phyloP scores from a whole-genome alignment of 2,888 invertebrate genomes.

The Scotopteryx bipunctaria region DNA sequence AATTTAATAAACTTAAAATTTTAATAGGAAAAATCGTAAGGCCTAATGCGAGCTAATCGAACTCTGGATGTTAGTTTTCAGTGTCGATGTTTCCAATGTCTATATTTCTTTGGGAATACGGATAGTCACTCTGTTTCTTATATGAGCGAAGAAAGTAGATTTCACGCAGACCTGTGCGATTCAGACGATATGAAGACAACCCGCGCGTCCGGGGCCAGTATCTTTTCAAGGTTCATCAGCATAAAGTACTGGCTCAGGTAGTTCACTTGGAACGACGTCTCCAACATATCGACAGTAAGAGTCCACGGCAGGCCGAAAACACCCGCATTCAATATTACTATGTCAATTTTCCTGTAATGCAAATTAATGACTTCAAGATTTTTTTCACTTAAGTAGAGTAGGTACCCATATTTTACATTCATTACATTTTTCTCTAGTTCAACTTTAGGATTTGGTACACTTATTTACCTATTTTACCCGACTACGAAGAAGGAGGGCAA shows the following conservation, averaged over 20 bases:
- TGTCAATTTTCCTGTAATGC: constrained; percentile 85
- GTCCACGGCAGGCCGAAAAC: constrained; percentile 90
- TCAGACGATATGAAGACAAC: constrained; percentile 94
- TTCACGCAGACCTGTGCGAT: constrained; percentile 87
- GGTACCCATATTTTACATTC: too few species aligned
- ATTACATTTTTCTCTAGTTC: too few species aligned
- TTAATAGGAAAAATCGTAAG: too few species aligned
- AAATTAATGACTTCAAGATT: neutral
- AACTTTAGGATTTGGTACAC: too few species aligned
- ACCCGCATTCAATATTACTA: constrained; percentile 91
- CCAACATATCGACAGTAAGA: constrained; percentile 89
- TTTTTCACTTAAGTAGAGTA: too few species aligned
- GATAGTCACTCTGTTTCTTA: neutral
- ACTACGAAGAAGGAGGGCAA: too few species aligned
- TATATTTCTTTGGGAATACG: too few species aligned
- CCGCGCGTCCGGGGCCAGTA: constrained; percentile 87
- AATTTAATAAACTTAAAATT: too few species aligned
- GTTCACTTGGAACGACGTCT: constrained; percentile 94
- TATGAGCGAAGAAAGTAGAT: neutral
- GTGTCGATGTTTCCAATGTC: too few species aligned
- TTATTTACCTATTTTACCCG: too few species aligned
- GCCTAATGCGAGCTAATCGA: too few species aligned
- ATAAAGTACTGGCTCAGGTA: constrained; percentile 92
- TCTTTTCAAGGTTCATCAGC: constrained; percentile 87
- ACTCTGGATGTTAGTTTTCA: too few species aligned